These are phyloP conservation scores for Scytalopus superciliaris DNA, from an alignment of 2,113 vertebrate species.

Conservation along the genomic window DNA sequence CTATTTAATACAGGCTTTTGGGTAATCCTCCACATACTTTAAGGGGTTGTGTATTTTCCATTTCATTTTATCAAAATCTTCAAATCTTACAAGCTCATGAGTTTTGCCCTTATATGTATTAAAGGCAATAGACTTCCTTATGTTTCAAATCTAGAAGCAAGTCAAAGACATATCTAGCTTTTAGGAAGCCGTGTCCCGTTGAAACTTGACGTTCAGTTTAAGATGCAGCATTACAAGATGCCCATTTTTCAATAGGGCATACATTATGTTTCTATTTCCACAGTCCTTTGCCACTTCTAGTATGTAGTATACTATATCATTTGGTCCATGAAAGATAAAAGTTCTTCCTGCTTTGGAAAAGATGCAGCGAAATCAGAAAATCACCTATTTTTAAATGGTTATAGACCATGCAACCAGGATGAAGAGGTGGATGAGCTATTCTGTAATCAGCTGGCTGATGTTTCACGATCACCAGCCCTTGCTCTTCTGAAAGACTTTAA, in stretches of 20 bases:
- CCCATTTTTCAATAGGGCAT: not conserved
- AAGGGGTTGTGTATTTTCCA: not conserved
- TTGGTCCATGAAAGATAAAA: not conserved
- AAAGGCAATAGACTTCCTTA: not conserved
- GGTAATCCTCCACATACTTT: not conserved
- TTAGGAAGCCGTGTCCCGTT: not conserved
- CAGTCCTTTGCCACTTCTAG: not conserved
- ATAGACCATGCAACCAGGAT: not conserved
- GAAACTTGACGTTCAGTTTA: not conserved
- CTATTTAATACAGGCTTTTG: not conserved
- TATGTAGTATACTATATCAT: not conserved
- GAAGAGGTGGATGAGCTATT: not conserved
- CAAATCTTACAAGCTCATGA: not conserved
- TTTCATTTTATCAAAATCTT: not conserved
- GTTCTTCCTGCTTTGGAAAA: not conserved
- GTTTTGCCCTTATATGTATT: not conserved
- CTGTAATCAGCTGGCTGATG: not conserved
- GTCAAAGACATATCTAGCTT: not conserved
- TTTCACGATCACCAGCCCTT: not conserved
- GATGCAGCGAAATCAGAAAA: not conserved
- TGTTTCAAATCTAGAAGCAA: not conserved
- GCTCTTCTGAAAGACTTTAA: not conserved
- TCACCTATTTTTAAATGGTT: not conserved
- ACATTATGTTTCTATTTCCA: not conserved
- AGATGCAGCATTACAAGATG: not conserved